Conservation (phyloP, 2,888 invertebrate genomes). For the Leptopilina drosophilae region DNA sequence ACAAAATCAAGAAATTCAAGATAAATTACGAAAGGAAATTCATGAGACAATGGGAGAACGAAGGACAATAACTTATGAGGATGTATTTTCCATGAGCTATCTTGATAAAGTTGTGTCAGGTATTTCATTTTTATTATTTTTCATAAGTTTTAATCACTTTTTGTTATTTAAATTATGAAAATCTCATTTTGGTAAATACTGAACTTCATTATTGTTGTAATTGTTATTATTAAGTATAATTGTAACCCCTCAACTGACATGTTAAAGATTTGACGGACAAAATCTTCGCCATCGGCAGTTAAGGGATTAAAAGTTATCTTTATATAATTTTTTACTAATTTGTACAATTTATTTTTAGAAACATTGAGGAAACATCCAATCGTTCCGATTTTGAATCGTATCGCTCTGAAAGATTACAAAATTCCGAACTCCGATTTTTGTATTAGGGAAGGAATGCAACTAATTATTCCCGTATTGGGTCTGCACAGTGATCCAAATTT, state of each 20-base stretch:
- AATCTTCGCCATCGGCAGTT: no score
- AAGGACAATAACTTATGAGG: conserved; percentile 70
- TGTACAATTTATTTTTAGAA: neutral
- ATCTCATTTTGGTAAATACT: no score
- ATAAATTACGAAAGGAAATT: conserved; percentile 72
- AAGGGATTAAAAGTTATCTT: no score
- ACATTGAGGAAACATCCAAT: neutral
- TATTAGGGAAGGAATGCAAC: conserved; percentile 54
- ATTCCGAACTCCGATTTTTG: conserved; percentile 66
- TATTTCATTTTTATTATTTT: conserved; percentile 48
- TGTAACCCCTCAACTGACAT: no score
- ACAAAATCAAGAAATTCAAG: conserved; percentile 73
- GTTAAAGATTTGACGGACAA: no score
- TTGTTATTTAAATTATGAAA: no score
- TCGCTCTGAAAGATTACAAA: conserved; percentile 69
- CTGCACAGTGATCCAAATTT: conserved; percentile 63
- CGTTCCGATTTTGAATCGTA: conserved; percentile 67
- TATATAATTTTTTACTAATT: neutral
- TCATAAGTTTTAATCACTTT: no score
- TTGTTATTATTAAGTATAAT: no score
- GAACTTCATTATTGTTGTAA: no score
- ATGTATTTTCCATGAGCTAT: conserved; percentile 75
- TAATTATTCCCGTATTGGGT: conserved; percentile 59
- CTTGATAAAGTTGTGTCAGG: conserved; percentile 74
- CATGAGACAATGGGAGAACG: conserved; percentile 59